Evolutionary conservation across 92 coral and sea anemone genomes (phyloP).

Genomic region (Porites lobata): DNA sequence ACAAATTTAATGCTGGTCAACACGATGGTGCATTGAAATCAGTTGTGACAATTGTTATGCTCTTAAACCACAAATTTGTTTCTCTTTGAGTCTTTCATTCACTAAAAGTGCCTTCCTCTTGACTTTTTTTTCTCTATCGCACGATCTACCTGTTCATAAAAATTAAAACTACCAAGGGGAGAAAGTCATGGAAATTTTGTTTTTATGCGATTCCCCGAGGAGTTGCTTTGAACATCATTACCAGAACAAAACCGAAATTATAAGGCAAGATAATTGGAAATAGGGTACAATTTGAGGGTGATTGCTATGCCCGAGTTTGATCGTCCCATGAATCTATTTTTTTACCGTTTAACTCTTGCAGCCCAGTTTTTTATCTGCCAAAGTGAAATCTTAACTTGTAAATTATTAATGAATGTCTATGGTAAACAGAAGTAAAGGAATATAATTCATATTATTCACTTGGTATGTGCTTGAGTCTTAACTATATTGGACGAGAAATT

Average conservation of each 20-base stretch:
- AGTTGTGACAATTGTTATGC: not conserved
- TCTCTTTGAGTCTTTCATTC: not conserved
- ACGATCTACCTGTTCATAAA: not conserved
- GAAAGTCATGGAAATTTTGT: not conserved
- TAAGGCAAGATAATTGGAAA: no score
- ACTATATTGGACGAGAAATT: not conserved
- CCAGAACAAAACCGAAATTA: no score
- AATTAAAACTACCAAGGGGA: not conserved
- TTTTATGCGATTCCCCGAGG: constrained; percentile 33
- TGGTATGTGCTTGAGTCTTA: not conserved
- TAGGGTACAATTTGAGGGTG: no score
- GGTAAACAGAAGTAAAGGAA: not conserved
- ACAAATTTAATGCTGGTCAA: constrained; percentile 12
- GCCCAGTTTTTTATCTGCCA: not conserved
- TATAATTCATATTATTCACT: constrained; percentile 6
- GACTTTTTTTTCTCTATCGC: not conserved
- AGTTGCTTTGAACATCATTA: constrained; percentile 1
- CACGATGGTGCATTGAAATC: constrained; percentile 14
- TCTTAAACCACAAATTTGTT: not conserved
- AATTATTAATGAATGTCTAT: constrained; percentile 44
- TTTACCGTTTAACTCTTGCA: not conserved
- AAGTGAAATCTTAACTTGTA: constrained; percentile 42
- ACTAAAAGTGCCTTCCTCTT: not conserved
- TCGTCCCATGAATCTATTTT: not conserved
- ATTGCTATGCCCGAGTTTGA: no score